Evolutionary conservation across 2,888 invertebrate species (phyloP), one percentile per base, ranked within the genome.

Genomic region (Neoascia interrupta): DNA sequence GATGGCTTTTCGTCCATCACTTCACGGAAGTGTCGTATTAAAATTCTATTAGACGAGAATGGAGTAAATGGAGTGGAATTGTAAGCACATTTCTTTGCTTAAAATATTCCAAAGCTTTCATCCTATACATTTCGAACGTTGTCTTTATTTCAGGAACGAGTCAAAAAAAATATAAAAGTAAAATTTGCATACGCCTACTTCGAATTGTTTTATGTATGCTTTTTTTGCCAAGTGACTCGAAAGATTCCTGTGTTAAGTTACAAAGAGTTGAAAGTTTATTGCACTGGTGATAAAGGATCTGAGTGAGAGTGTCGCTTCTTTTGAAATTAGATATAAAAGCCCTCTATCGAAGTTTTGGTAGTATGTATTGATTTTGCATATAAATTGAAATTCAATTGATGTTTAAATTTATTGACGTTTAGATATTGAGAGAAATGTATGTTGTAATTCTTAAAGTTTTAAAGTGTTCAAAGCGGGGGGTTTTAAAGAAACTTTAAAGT

Each of bases 131-230:
- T 41, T 49, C 16, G 13, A 34, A 34, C 13, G 21, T 23, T n/a
- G 16, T 23, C 16, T 8, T 41, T 36, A 15, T 34, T 11, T 15
- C n/a, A 31, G 39, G 21, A 58, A 68, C 21, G 8, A 23, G 39
- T 3, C n/a, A 63, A 31, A 15, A 26, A 68, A 45, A 64, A 58
- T 34, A 11, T 58, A 23, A 45, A 45, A 58, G 45, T 21, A 13
- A 60, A 45, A 61, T 66, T 66, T 66, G 54, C 64, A 45, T 54
- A 66, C 43, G 13, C 41, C 63, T 23, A 53, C 51, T 26, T 63
- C n/a, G 16, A 18, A 34, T 5, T n/a, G 2, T 28, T 23, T 11
- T 23, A 15, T 37, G 19, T 8, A 4, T n/a, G 4, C 3, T 26
- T 45, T 28, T 28, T 28, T 15, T 15, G 31, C 11, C 10, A 49